Conservation (phyloP, 1,140 invertebrate species). For the Drosophila setifemur region DNA sequence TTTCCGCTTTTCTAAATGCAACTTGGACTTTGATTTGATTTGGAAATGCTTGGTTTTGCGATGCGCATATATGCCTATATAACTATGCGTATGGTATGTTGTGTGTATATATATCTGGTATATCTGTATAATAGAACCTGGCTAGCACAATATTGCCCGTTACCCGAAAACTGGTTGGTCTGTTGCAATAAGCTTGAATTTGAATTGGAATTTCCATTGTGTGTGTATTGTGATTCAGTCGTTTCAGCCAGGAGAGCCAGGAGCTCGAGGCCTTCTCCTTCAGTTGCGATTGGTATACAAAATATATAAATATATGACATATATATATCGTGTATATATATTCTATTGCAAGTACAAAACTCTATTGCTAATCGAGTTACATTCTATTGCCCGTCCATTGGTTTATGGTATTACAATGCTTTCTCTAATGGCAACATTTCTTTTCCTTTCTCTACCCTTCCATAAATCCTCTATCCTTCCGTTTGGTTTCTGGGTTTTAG, state of each 20-base stretch:
- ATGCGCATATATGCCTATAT: constrained; percentile 13
- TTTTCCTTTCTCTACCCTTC: neutral
- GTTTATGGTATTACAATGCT: neutral
- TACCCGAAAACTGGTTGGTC: constrained; percentile 31
- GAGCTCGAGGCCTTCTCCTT: constrained; percentile 15
- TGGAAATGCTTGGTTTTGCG: constrained; percentile 18
- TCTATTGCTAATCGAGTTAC: constrained; percentile 19
- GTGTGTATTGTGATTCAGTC: constrained; percentile 38
- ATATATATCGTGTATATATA: constrained; percentile 30
- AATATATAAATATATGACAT: constrained; percentile 52
- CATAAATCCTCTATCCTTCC: neutral
- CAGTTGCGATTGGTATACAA: constrained; percentile 57
- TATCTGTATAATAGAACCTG: constrained; percentile 42
- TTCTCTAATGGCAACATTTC: constrained; percentile 19
- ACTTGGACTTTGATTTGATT: constrained; percentile 22
- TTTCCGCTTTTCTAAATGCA: constrained; percentile 21
- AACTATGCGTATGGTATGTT: constrained; percentile 30
- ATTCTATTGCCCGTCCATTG: neutral
- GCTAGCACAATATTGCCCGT: constrained; percentile 39
- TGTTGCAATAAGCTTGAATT: constrained; percentile 6
- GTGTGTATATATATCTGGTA: constrained; percentile 24
- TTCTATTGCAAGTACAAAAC: constrained; percentile 60
- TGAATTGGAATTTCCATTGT: constrained; percentile 21
- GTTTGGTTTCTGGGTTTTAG: no score
- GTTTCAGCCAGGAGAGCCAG: constrained; percentile 3